Evolutionary conservation across 1,140 invertebrate genomes (phyloP), one percentile per base, ranked within the genome.

Genomic region (Heliconius nattereri): DNA sequence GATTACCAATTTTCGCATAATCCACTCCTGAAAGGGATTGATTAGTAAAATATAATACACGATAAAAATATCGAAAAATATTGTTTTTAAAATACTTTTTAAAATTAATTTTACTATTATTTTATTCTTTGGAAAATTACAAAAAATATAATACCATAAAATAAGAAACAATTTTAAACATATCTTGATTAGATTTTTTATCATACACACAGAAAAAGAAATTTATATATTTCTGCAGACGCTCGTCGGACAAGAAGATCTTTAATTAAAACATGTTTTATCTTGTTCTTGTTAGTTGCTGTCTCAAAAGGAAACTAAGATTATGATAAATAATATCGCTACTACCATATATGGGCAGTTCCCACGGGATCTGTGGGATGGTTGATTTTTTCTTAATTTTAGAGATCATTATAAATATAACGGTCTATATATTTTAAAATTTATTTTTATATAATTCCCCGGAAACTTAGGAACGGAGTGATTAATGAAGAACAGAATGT

Each of bases 261-360:
- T 29, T 66, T 66, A 66, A 66, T 66, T 66, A 66, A 29, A 66
- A 66, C 60, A 66, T 66, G 26, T 66, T 23, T 66, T 29, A 13
- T 11, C 60, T 66, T 66, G 23, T 29, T 29, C 54, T 66, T 66
- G 60, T 66, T 66, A 29, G 23, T 66, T 66, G 60, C 60, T 13
- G 60, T 9, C 23, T n/a, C 29, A 66, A 26, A 66, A 66, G 13
- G 60, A 26, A 66, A 66, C 60, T 66, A 66, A 66, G 60, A 66
- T 26, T 66, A 66, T 16, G 60, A 26, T 66, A 66, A 66, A 66
- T 66, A n/a, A 23, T 66, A 66, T n/a, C 16, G 26, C 13, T 57
- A 23, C 11, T 13, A 29, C 26, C 60, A 66, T 66, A 66, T 66
- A 66, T 66, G 26, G 60, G 5, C 5, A 13, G 60, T 66, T 66